Percentiles rank a stretch among this genome's conserved stretches.
These are phyloP conservation scores for Plagodis pulveraria DNA, from an alignment of 2,888 invertebrate genomes.

Conservation along the genomic window DNA sequence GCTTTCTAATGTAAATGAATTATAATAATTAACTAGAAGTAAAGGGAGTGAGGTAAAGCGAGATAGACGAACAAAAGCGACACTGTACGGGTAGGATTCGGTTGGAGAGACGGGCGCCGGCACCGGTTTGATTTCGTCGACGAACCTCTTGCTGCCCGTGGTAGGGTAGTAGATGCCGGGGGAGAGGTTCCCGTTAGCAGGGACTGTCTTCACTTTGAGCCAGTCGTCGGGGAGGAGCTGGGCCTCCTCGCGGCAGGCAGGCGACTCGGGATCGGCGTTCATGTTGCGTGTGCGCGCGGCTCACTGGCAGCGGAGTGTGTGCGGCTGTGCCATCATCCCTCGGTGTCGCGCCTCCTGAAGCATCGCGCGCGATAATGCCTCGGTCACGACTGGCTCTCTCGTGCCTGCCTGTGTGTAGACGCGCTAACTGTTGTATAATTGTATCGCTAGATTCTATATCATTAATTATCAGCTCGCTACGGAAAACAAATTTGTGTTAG, in stretches of 20 bases:
- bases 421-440: constrained; percentile 82
- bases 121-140: constrained; percentile 64
- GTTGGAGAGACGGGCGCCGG: constrained; percentile 70
- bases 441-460: constrained; percentile 79
- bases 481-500: constrained; percentile 77
- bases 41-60: constrained; percentile 42
- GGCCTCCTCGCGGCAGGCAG: constrained; percentile 76
- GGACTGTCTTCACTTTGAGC: constrained; percentile 76
- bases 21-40: constrained; percentile 46
- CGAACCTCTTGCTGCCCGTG: constrained; percentile 80
- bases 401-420: constrained; percentile 62
- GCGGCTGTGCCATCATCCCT: constrained; percentile 73
- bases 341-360: constrained; percentile 72
- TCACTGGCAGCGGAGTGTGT: constrained; percentile 60
- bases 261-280: constrained; percentile 80
- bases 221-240: constrained; percentile 80
- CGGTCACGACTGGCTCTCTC: constrained; percentile 78
- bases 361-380: constrained; percentile 81
- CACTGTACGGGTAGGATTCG: constrained; percentile 70
- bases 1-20: constrained; percentile 61
- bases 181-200: constrained; percentile 76
- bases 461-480: constrained; percentile 78
- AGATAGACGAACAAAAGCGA: constrained; percentile 69
- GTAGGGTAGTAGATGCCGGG: constrained; percentile 82
- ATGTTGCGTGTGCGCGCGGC: constrained; percentile 70